Conservation (phyloP, 2,888 invertebrate genomes). For the Phorcus lineatus region DNA sequence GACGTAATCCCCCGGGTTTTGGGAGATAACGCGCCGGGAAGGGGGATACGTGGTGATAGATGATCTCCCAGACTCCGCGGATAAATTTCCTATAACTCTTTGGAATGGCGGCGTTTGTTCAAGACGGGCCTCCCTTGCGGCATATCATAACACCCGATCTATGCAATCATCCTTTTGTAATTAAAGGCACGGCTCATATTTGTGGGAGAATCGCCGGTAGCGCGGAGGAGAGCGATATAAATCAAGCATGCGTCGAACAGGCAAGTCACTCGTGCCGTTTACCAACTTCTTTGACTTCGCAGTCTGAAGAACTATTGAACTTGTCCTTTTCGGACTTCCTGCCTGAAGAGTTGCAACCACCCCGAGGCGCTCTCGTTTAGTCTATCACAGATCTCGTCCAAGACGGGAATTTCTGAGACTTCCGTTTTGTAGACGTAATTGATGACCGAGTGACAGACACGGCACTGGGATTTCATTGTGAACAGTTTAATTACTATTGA, state of each 20-base stretch:
- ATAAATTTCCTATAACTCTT: conserved; percentile 31
- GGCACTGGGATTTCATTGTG: background rate
- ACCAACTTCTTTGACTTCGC: conserved; percentile 14
- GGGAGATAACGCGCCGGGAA: background rate
- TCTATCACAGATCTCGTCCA: conserved; percentile 19
- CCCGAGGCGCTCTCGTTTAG: conserved; percentile 14
- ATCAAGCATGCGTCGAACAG: background rate
- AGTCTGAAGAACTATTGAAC: conserved; percentile 21
- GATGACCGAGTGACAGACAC: background rate
- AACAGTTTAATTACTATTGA: conserved; percentile 16
- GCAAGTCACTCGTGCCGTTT: conserved; percentile 2
- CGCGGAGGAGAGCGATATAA: conserved; percentile 2
- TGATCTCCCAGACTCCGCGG: conserved; percentile 22
- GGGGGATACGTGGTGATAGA: conserved; percentile 25
- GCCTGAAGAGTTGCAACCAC: background rate
- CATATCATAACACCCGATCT: conserved; percentile 38
- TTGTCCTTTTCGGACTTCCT: conserved; percentile 23
- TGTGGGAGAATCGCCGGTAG: conserved; percentile 3
- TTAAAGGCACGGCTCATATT: conserved; percentile 34
- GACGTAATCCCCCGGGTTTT: conserved; percentile 14
- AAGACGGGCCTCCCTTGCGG: conserved; percentile 22
- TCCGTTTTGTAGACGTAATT: conserved; percentile 10
- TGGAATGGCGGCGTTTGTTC: conserved; percentile 13
- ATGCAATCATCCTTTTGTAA: conserved; percentile 41
- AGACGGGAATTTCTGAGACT: conserved; percentile 8